Percentiles rank a stretch among this genome's conserved stretches.
Conservation (phyloP, 2,888 invertebrate species). For the Nemurella pictetii region DNA sequence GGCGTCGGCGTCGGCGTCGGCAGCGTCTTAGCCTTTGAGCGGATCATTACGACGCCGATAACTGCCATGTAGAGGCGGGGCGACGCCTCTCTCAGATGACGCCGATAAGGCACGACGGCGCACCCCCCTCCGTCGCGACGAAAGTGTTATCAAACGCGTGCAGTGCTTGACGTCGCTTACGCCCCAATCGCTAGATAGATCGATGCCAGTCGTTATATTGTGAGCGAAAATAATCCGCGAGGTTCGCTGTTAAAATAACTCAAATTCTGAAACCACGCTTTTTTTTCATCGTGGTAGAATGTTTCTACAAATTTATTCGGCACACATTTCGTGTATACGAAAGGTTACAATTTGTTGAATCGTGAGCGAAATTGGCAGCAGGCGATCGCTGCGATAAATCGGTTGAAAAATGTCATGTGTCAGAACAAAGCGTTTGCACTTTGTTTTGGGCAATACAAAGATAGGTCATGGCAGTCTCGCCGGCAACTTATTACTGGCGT, state of each 20-base stretch:
- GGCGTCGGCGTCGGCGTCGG: not conserved
- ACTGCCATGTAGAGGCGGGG: conserved; percentile 7
- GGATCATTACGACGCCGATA: conserved; percentile 27
- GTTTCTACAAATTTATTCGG: no score
- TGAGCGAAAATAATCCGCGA: not conserved
- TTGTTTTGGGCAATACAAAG: no score
- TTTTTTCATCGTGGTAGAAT: no score
- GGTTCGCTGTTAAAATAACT: not conserved
- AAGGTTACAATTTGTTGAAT: no score
- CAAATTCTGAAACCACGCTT: no score
- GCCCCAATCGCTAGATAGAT: not conserved
- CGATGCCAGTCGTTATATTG: not conserved
- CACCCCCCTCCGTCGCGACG: not conserved
- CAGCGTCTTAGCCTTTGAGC: not conserved
- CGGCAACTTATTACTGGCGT: no score
- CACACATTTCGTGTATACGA: no score
- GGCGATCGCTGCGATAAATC: no score
- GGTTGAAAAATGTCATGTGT: no score
- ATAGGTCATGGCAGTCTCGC: not conserved
- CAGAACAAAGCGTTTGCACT: no score
- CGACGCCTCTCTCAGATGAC: conserved; percentile 19
- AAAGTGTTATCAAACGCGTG: not conserved
- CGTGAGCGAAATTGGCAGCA: no score
- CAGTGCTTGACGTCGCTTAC: not conserved
- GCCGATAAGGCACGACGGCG: conserved; percentile 23